Evolutionary conservation across 2,113 vertebrate genomes (phyloP), one percentile per base, ranked within the genome.

Genomic region (Ellobius talpinus): DNA sequence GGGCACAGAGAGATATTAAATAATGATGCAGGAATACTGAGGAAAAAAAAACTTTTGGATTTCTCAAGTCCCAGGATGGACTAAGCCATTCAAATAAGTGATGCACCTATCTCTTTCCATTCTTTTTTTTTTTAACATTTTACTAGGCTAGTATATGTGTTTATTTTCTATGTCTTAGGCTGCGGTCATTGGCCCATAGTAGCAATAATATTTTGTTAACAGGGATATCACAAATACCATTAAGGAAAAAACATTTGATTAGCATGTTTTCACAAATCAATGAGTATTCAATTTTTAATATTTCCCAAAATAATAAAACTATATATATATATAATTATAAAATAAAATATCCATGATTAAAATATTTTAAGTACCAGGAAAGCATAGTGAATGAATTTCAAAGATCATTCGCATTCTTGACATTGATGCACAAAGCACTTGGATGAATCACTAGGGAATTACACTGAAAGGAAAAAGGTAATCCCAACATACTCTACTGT

Each of bases 1-100:
- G 93, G 96, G 97, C 93, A 97, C 97, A 93, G 97, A 98, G 85
- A 81, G 74, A 1, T 73, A 96, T 97, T 98, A 98, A 98, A 97
- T 85, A 98, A 94, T 61, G 92, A 90, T 94, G 84, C 31, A 47
- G 92, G 89, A 93, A 95, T 93, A 45, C 87, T 73, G 96, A 23
- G 24, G 55, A 52, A 89, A 24, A 6, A 5, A 94, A 36, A 47
- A 33, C 55, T 36, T 92, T 58, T 78, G 79, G 45, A 90, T 76
- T 85, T 79, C 68, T 89, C 42, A 66, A 45, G 17, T n/a, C 42
- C 61, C 89, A 36, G 24, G 5, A 47, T 78, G 45, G 94, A 42
- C 21, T 63, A 33, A 94, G 24, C 36, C 50, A 79, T 42, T 84
- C 79, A 81, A 36, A 68, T 74, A 73, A 73, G 24, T 29, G 58